Evolutionary conservation across 2,888 invertebrate genomes (phyloP).

Genomic region (Folsomia candida): DNA sequence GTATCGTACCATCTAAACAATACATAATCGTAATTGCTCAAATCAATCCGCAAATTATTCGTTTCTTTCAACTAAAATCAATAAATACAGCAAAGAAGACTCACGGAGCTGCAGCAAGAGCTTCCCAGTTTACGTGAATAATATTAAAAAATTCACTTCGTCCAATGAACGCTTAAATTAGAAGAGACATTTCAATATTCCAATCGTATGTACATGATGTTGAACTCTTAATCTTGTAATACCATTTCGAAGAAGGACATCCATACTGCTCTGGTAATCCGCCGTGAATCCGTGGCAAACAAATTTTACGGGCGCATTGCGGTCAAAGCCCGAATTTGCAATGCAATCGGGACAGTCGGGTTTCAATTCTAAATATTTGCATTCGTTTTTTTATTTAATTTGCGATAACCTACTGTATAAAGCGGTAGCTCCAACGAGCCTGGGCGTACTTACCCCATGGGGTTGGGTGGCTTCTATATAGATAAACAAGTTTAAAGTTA

Average conservation of each 20-base stretch:
- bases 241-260: not conserved
- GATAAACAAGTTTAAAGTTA: not conserved
- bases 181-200: not conserved
- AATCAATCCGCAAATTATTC: too few species aligned
- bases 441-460: too few species aligned
- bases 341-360: slow-evolving; percentile 6
- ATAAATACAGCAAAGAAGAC: too few species aligned
- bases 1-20: slow-evolving; percentile 67
- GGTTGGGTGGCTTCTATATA: not conserved
- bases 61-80: too few species aligned
- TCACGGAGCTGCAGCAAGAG: slow-evolving; percentile 63
- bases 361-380: slow-evolving; percentile 5
- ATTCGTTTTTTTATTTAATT: too few species aligned
- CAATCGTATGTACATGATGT: not conserved
- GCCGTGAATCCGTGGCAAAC: slow-evolving; percentile 4
- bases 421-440: too few species aligned
- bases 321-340: not conserved
- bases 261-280: not conserved
- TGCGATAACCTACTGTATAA: too few species aligned
- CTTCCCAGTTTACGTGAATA: slow-evolving; percentile 61
- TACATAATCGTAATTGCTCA: too few species aligned
- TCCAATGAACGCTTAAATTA: slow-evolving; percentile 57
- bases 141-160: slow-evolving; percentile 61
- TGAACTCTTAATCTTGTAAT: not conserved
- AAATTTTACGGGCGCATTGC: slow-evolving; percentile 7